These are phyloP conservation scores for Cairina moschata DNA, from an alignment of 2,113 vertebrate species.

Conservation along the genomic window DNA sequence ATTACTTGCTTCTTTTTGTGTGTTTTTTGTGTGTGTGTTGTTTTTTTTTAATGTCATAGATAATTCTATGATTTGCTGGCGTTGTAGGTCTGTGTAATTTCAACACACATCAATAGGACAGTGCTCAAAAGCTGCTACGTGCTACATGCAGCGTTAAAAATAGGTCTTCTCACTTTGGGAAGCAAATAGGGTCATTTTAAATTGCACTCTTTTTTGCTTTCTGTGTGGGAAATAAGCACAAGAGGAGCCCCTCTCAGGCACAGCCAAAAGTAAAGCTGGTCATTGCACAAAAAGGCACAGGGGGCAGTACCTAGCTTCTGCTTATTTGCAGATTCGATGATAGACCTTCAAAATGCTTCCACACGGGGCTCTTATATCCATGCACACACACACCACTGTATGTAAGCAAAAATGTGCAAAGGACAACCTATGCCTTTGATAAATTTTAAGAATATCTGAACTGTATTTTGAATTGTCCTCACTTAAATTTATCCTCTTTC, in stretches of 20 bases:
- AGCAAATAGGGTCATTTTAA: neutral
- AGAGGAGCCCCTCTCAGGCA: neutral
- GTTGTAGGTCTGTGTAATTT: neutral
- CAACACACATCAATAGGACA: neutral
- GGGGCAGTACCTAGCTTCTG: neutral
- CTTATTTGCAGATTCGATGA: neutral
- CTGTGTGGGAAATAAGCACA: neutral
- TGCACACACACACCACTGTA: neutral
- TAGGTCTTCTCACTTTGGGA: neutral
- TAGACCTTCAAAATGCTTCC: neutral
- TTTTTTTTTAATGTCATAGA: neutral
- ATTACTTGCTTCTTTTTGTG: neutral
- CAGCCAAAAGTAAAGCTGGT: neutral
- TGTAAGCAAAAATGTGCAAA: neutral
- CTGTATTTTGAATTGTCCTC: neutral
- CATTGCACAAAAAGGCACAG: neutral
- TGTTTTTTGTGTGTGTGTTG: neutral
- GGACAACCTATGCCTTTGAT: neutral
- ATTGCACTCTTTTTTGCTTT: neutral
- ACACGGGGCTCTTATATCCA: neutral
- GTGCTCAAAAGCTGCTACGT: neutral
- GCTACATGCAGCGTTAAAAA: neutral
- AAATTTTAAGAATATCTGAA: neutral
- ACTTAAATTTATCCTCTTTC: neutral
- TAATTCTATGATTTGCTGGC: neutral